Percentiles rank a stretch among this genome's conserved stretches.
Evolutionary conservation across 2,797 vertebrate genomes (phyloP).

Genomic region (Holocentrus rufus): DNA sequence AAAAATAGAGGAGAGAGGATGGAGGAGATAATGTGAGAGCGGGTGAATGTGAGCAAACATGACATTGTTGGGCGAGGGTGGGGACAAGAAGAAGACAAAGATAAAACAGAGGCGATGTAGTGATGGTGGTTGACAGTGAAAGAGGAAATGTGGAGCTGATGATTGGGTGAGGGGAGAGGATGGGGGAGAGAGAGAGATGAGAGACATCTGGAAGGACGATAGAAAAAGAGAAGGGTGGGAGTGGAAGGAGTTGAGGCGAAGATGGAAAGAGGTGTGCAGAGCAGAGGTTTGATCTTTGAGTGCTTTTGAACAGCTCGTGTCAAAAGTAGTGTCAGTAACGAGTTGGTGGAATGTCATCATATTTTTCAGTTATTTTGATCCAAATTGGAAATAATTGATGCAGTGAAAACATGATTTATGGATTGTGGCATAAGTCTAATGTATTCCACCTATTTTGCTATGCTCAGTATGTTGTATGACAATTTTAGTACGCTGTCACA

Average conservation of each 20-base stretch:
- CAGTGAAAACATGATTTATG: not conserved
- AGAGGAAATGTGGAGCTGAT: not conserved
- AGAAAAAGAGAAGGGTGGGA: not conserved
- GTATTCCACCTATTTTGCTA: not conserved
- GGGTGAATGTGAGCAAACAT: no score
- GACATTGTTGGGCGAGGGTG: no score
- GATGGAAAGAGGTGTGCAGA: not conserved
- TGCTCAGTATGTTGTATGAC: not conserved
- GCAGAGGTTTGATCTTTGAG: not conserved
- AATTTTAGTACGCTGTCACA: no score
- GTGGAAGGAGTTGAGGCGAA: not conserved
- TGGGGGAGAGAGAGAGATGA: not conserved
- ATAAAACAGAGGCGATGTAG: slow-evolving; percentile 13
- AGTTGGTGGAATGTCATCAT: not conserved
- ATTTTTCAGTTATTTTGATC: not conserved
- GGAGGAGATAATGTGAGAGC: not conserved
- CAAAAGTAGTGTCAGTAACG: not conserved
- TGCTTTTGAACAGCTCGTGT: not conserved
- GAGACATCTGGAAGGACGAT: not conserved
- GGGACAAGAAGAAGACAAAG: not conserved
- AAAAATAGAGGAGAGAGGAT: not conserved
- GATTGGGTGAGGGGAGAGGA: no score
- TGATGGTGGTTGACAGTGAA: not conserved
- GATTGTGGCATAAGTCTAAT: not conserved
- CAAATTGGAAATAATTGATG: not conserved